Evolutionary conservation across 30 jellyfish, hydroid and myxozoan genomes (phyloP), one percentile per base, ranked within the genome.

Genomic region (Catostylus mosaicus): DNA sequence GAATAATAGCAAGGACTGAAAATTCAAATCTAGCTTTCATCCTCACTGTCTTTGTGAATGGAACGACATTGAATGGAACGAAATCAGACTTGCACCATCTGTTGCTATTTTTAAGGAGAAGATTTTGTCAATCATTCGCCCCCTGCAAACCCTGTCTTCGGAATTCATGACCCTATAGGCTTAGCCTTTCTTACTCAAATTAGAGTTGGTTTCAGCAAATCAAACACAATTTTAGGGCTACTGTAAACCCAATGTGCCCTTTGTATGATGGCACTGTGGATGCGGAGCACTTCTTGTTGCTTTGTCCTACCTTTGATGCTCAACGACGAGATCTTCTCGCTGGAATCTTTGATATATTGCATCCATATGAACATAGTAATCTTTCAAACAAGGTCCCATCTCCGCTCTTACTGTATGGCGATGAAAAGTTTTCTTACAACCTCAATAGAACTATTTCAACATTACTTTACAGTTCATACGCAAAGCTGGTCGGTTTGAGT

Each of bases 171-270:
- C 52, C 83, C 83, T 9, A 71, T 37, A 38, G 83, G 67, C 23
- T 38, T 71, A 40, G 37, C 83, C 4, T 46, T 12, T 71, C 83
- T 71, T 71, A 37, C 68, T 12, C 83, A 71, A 71, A 56, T 71
- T 37, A 71, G 83, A 71, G 68, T 71, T 26, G 83, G 68, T 71
- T 40, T 71, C 3, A 71, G 67, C 33, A 71, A 71, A 46, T 47
- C 37, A 40, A 71, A 40, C 83, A 71, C 83, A 71, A 71, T 40
- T 71, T 71, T 45, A 40, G 23, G 60, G 83, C 37, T 71, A 71
- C 83, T n/a, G 46, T 71, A 36, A 47, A 37, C 33, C 83, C 67
- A 71, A 7, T 1, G 83, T 71, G 83, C 73, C 73, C 1, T 61
- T 16, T 3, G 40, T 16, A 26, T 61, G 73, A 61, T 61, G 73